Evolutionary conservation across 1,140 invertebrate species (phyloP).

Genomic region (Arctopsyche grandis): DNA sequence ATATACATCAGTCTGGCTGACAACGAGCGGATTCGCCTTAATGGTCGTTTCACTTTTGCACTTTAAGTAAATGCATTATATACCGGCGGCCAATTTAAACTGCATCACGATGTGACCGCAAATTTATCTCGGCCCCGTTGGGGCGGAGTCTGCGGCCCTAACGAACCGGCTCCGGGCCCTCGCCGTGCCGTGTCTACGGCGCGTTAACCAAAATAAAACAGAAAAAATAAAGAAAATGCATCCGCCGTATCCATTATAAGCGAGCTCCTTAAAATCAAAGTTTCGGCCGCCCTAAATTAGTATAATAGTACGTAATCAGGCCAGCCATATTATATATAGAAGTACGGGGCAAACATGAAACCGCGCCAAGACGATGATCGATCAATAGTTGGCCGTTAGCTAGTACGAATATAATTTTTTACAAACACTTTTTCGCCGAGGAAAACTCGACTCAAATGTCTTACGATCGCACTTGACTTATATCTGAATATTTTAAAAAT

Average conservation of each 20-base stretch:
- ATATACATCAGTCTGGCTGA: constrained; percentile 14
- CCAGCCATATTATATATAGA: not conserved
- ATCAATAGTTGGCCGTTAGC: not conserved
- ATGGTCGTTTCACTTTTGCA: constrained; percentile 34
- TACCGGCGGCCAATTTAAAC: constrained; percentile 45
- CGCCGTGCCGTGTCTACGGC: not conserved
- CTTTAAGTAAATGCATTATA: constrained; percentile 45
- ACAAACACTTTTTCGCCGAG: too few species aligned
- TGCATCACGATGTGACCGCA: constrained; percentile 50
- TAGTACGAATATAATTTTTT: too few species aligned
- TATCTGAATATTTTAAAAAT: too few species aligned
- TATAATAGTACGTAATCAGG: constrained; percentile 2
- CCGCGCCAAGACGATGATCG: not conserved
- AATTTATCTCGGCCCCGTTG: constrained; percentile 40
- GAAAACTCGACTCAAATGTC: too few species aligned
- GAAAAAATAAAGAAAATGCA: constrained; percentile 16
- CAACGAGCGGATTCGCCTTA: constrained; percentile 19
- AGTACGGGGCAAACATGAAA: constrained; percentile 1
- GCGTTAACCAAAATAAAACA: constrained; percentile 21
- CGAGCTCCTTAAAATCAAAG: not conserved
- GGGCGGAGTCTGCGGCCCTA: constrained; percentile 46
- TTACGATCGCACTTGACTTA: too few species aligned
- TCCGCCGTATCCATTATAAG: constrained; percentile 12
- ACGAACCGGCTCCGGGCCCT: constrained; percentile 33
- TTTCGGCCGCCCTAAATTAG: constrained; percentile 9